Conservation (phyloP, 2,888 invertebrate species). For the Xanthia icteritia region DNA sequence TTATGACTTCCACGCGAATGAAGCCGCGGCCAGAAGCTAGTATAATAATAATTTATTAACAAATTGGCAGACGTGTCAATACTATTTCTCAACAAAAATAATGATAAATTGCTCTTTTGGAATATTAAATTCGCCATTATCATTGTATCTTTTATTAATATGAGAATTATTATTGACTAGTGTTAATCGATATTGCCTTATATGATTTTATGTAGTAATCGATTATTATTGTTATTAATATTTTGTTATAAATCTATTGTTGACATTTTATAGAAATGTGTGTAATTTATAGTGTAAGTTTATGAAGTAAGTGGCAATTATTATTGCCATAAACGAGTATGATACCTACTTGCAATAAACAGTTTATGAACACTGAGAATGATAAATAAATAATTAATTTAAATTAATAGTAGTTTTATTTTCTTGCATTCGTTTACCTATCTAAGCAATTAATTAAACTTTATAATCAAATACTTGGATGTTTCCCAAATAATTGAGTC, state of each 20-base stretch:
- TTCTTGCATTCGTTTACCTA: constrained; percentile 17
- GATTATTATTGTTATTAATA: constrained; percentile 39
- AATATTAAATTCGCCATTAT: constrained; percentile 38
- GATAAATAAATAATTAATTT: constrained; percentile 44
- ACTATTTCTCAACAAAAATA: constrained; percentile 47
- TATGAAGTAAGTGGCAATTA: constrained; percentile 35
- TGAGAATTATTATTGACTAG: constrained; percentile 31
- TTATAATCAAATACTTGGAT: not conserved
- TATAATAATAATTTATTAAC: no score
- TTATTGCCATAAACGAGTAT: constrained; percentile 20
- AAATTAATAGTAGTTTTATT: constrained; percentile 50
- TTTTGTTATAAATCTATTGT: constrained; percentile 44
- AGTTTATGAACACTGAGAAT: constrained; percentile 30
- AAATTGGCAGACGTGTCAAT: constrained; percentile 48
- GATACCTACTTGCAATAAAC: constrained; percentile 40
- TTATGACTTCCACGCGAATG: no score
- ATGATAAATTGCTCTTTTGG: constrained; percentile 53
- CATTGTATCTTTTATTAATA: constrained; percentile 40
- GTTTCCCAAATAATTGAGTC: not conserved
- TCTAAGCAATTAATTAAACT: not conserved
- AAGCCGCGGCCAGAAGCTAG: no score
- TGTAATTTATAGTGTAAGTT: constrained; percentile 36
- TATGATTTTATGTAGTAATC: constrained; percentile 29
- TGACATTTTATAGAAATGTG: constrained; percentile 30
- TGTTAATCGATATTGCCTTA: constrained; percentile 47